Base-by-base conservation (phyloP, 2,113 vertebrate species). In the Paracanthobrama guichenoti region DNA sequence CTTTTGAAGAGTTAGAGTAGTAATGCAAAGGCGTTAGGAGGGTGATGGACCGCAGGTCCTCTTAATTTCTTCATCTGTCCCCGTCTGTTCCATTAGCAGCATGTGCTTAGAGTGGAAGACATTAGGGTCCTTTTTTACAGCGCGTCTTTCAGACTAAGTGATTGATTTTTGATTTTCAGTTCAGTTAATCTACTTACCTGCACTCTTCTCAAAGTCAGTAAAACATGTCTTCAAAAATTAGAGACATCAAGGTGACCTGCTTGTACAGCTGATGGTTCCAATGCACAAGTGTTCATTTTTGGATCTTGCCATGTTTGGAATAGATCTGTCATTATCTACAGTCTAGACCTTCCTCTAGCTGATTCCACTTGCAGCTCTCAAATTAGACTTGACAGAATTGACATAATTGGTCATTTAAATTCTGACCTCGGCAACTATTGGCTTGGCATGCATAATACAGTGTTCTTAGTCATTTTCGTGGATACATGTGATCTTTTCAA, bases 141-240 rank as follows among this genome's bases (percentile, higher is more conserved):
- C 18, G 79, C 22, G 69, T 91, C 88, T 86, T 87, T 13, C 67
- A 83, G 73, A 59, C 86, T 93, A 93, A 94, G 93, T 92, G 92
- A 94, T 94, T 94, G 91, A 86, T 89, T 93, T 94, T 95, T 84
- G 93, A 94, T 95, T 92, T 80, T 55, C 84, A 87, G 82, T 90
- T 82, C 86, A 85, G 86, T 81, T 93, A 94, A 94, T 95, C 91
- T 90, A 92, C 90, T 94, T 94, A 93, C 88, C 87, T 91, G 90
- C 77, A n/a, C 60, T 79, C 78, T 64, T 72, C 84, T 79, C 57
- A 72, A 73, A 69, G 88, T 85, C 86, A 90, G 86, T 86, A 82
- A 81, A 87, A 72, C 86, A 89, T 85, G 84, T 82, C 22, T 81
- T 53, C 16, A 83, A 83, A 82, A 55, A 50, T 69, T 59, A 84